Conservation (phyloP, 2,113 vertebrate genomes). For the Capreolus pygargus region DNA sequence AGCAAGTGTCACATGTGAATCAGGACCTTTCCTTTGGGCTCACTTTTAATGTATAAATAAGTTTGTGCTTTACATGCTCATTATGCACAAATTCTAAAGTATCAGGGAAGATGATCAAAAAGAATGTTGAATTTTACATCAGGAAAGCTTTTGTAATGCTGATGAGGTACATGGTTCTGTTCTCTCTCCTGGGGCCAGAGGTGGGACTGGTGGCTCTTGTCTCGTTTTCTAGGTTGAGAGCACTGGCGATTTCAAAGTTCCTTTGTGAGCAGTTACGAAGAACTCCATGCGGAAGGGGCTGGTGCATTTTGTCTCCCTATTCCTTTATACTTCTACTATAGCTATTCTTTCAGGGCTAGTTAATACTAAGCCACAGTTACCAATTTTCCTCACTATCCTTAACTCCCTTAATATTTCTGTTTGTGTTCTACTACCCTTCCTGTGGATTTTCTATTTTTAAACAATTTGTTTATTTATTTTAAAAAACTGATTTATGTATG, state of each 20-base stretch:
- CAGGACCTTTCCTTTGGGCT: background rate
- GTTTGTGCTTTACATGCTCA: background rate
- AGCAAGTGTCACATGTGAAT: background rate
- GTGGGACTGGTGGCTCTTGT: background rate
- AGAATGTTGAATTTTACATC: background rate
- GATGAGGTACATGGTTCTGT: background rate
- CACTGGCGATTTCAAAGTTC: background rate
- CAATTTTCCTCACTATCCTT: background rate
- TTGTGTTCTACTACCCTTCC: background rate
- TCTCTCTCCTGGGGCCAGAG: background rate
- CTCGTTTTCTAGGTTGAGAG: background rate
- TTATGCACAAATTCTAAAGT: background rate
- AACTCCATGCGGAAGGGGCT: background rate
- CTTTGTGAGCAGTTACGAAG: background rate
- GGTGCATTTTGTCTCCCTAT: background rate
- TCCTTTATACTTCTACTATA: background rate
- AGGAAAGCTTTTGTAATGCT: background rate
- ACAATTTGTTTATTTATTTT: background rate
- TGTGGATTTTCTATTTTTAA: background rate
- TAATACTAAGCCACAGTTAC: background rate
- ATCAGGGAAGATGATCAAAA: background rate
- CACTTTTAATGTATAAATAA: background rate
- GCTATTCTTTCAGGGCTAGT: background rate
- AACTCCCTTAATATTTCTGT: background rate
- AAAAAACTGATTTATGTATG: background rate